These are phyloP conservation scores for Magallana ariakensis DNA, from an alignment of 1,140 invertebrate genomes.

Conservation along the genomic window DNA sequence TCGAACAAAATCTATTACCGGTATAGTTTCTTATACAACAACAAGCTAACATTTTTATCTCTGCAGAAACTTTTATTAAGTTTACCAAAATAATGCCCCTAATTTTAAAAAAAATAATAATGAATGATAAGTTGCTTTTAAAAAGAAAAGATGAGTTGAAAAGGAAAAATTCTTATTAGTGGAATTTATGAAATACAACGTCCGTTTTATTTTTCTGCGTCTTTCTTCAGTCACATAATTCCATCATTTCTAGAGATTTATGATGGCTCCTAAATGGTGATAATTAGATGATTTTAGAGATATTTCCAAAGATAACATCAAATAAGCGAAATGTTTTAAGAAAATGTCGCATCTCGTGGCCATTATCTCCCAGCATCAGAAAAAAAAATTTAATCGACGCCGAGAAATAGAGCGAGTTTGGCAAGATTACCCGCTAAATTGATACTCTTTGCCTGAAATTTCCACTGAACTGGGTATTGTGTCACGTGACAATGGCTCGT, in stretches of 20 bases:
- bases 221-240: conserved; percentile 13
- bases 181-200: neutral
- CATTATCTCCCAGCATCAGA: conserved; percentile 7
- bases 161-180: neutral
- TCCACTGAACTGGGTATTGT: conserved; percentile 16
- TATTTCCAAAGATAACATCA: conserved; percentile 34
- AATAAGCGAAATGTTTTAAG: conserved; percentile 30
- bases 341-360: conserved; percentile 35
- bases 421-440: conserved; percentile 35
- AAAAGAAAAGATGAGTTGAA: too few relatives aligned
- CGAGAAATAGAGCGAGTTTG: conserved; percentile 24
- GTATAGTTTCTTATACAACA: too few relatives aligned
- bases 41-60: too few relatives aligned
- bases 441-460: conserved; percentile 19
- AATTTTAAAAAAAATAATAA: too few relatives aligned
- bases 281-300: conserved; percentile 32
- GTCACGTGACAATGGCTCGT: conserved; percentile 29
- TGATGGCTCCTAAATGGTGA: conserved; percentile 22
- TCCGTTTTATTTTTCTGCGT: neutral
- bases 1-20: too few relatives aligned
- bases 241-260: conserved; percentile 21
- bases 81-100: too few relatives aligned
- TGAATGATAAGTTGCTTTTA: too few relatives aligned
- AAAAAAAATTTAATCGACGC: conserved; percentile 31
- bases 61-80: too few relatives aligned